A percentile compares a stretch with the other conserved stretches of the same genome.
Conservation (phyloP, 2,888 invertebrate genomes). For the Rhorus exstirpatorius region DNA sequence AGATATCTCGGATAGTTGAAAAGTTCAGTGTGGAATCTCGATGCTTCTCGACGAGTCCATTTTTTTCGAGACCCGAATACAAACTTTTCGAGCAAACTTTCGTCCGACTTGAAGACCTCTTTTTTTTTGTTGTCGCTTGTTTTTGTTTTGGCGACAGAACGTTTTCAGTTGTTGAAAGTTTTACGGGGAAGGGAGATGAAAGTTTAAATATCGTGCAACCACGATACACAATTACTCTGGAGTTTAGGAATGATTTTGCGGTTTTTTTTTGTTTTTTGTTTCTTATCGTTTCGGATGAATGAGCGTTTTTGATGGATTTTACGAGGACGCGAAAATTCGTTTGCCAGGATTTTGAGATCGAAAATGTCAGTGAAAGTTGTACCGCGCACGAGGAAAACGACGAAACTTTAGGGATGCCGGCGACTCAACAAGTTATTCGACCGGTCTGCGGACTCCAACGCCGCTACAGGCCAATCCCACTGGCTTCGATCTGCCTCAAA, state of each 20-base stretch:
- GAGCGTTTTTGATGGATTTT: neutral
- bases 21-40: constrained; percentile 11
- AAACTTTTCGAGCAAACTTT: constrained; percentile 28
- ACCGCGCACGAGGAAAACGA: constrained; percentile 48
- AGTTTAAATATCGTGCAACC: neutral
- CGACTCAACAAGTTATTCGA: constrained; percentile 70
- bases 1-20: constrained; percentile 12
- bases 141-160: neutral
- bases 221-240: neutral
- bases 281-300: neutral
- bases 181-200: neutral
- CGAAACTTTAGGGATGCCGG: constrained; percentile 50
- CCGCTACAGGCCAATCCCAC: constrained; percentile 15
- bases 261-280: neutral
- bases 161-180: neutral
- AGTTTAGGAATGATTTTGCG: neutral
- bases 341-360: constrained; percentile 1
- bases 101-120: neutral
- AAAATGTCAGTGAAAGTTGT: constrained; percentile 17
- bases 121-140: neutral
- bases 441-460: constrained; percentile 40
- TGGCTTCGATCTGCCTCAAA: neutral
- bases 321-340: too few relatives aligned
- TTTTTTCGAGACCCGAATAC: constrained; percentile 18
- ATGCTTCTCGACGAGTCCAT: constrained; percentile 31